phyloP scores from a whole-genome alignment of 2,113 vertebrate genomes.

The Eonycteris spelaea region DNA sequence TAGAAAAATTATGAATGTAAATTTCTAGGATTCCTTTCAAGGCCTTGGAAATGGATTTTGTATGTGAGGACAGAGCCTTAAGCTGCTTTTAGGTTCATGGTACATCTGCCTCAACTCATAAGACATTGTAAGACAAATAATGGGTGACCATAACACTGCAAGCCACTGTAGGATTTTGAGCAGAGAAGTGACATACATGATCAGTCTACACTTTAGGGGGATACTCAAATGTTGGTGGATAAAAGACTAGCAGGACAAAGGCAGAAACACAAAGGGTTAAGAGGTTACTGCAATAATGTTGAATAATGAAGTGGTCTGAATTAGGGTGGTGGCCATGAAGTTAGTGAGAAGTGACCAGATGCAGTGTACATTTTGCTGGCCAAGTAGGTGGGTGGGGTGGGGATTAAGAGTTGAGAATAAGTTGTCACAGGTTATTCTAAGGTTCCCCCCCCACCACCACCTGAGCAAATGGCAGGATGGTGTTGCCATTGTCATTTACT shows the following conservation, averaged over 20 bases:
- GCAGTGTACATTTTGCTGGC: not conserved
- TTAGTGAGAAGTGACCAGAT: not conserved
- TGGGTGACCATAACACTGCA: not conserved
- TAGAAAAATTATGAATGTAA: not conserved
- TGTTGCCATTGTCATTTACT: not conserved
- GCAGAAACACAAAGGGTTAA: not conserved
- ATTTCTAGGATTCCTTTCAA: not conserved
- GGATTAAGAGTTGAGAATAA: not conserved
- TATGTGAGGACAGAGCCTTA: not conserved
- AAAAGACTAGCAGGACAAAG: not conserved
- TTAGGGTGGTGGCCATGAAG: not conserved
- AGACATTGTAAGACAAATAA: not conserved
- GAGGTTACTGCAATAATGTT: not conserved
- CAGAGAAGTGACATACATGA: not conserved
- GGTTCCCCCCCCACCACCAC: not conserved
- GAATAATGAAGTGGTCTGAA: not conserved
- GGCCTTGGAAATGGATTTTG: not conserved
- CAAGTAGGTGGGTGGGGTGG: not conserved
- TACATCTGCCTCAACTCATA: not conserved
- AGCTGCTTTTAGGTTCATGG: not conserved
- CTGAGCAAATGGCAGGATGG: not conserved
- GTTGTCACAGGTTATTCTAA: not conserved
- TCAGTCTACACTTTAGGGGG: not conserved
- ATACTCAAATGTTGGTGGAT: not conserved
- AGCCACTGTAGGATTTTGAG: not conserved